Conservation (phyloP, 2,797 vertebrate genomes). For the Gypaetus barbatus region DNA sequence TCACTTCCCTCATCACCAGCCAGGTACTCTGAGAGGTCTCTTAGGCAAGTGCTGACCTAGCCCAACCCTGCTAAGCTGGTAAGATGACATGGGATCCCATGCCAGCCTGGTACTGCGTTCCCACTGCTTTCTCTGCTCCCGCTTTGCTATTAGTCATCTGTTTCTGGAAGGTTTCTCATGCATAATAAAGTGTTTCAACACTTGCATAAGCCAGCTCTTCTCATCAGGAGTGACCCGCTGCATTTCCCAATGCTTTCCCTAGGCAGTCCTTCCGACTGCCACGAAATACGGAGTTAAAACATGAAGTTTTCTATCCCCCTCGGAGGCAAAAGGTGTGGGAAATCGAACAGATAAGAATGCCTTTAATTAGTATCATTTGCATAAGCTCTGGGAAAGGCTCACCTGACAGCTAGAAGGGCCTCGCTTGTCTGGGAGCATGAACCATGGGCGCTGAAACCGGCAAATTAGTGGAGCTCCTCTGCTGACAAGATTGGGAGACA, state of each 20-base stretch:
- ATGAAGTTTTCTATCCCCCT: constrained; percentile 52
- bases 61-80: constrained; percentile 67
- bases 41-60: constrained; percentile 62
- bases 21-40: constrained; percentile 53
- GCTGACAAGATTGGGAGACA: background rate
- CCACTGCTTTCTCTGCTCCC: constrained; percentile 51
- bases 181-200: constrained; percentile 56
- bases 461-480: background rate
- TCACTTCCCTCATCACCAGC: constrained; percentile 51
- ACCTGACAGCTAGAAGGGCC: constrained; percentile 50
- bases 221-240: constrained; percentile 51
- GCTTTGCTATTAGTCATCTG: constrained; percentile 50
- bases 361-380: constrained; percentile 61
- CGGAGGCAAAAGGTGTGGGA: constrained; percentile 59
- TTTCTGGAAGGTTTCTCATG: constrained; percentile 68
- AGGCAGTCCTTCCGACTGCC: constrained; percentile 46
- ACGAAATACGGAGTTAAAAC: background rate
- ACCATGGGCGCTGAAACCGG: background rate
- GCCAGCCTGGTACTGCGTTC: constrained; percentile 34
- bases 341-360: constrained; percentile 54
- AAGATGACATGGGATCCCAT: constrained; percentile 52
- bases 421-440: constrained; percentile 6
- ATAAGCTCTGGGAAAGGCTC: constrained; percentile 60
- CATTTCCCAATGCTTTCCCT: constrained; percentile 49
- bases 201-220: constrained; percentile 29